Evolutionary conservation across 2,797 vertebrate genomes (phyloP), one percentile per base, ranked within the genome.

Genomic region (Sebastes minor): DNA sequence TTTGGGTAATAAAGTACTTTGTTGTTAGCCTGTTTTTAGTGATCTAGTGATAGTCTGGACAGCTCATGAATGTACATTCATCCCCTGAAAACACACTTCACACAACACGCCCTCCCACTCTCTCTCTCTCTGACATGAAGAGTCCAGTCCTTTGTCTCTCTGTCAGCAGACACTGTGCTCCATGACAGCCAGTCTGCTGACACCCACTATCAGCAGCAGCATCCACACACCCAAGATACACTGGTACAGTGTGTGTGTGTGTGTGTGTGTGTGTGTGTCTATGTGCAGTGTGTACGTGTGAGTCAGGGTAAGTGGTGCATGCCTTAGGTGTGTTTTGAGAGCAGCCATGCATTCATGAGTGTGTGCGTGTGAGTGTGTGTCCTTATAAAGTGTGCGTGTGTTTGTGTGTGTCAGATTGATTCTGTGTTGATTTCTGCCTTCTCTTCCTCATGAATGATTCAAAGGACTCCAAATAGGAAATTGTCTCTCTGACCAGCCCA

Each of bases 401-500:
- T 76, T 66, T 53, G 28, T 74, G 68, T 68, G 80, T 49, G 65
- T 78, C 74, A 66, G 61, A 79, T 80, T 80, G 82, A 78, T 78
- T 82, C 18, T 82, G 82, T 85, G 86, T 76, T 85, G 80, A 84
- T 86, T 83, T 81, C 62, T 61, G 14, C 77, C 73, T 68, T 86
- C 69, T 86, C 76, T 71, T 83, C 85, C 66, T 87, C 90, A 89
- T 92, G 78, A 89, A 91, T 89, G 77, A 90, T 90, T 92, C 84
- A 91, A 71, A 57, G 5, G 66, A 6, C 57, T 84, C 67, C 52
- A 75, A 81, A 89, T 74, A 83, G 63, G 70, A 88, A 87, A 86
- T 52, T 55, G 76, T 86, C 71, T 81, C 38, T 63, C 32, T 78
- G 76, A 61, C 82, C 70, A 61, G 55, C 69, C 12, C 53, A n/a